Conservation (phyloP, 2,888 invertebrate species). For the Xestia rhomboidea region DNA sequence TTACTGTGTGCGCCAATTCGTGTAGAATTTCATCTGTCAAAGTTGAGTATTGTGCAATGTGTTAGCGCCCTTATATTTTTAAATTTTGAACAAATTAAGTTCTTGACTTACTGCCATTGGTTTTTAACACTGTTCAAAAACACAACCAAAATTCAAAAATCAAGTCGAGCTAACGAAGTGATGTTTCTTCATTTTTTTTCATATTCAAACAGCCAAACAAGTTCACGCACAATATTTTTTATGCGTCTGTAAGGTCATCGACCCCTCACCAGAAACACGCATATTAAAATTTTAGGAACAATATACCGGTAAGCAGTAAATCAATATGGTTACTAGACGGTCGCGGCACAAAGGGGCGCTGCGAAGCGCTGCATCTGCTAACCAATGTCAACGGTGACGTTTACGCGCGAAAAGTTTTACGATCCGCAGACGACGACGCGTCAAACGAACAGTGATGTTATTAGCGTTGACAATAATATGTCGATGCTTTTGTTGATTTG, state of each 20-base stretch:
- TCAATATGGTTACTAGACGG: constrained; percentile 85
- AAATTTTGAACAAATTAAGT: neutral
- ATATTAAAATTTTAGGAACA: constrained; percentile 71
- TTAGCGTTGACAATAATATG: constrained; percentile 55
- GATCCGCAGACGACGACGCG: constrained; percentile 86
- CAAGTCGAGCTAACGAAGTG: neutral
- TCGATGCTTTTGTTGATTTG: constrained; percentile 59
- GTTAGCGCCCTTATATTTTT: constrained; percentile 13
- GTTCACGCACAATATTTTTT: constrained; percentile 31
- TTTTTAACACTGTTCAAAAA: neutral
- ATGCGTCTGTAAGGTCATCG: constrained; percentile 34
- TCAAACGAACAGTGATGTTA: constrained; percentile 83
- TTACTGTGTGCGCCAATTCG: constrained; percentile 19
- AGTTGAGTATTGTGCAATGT: constrained; percentile 4
- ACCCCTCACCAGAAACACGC: constrained; percentile 57
- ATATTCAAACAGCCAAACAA: constrained; percentile 19
- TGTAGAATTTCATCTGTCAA: constrained; percentile 5
- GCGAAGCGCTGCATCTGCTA: constrained; percentile 88
- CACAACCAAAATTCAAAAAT: neutral
- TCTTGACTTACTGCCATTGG: neutral
- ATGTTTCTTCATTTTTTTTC: neutral
- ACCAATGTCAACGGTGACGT: constrained; percentile 87
- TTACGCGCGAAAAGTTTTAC: constrained; percentile 90
- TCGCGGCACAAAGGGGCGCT: constrained; percentile 80
- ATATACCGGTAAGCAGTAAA: constrained; percentile 77